phyloP scores from a whole-genome alignment of 2,888 invertebrate genomes.

The Seira musarum region DNA sequence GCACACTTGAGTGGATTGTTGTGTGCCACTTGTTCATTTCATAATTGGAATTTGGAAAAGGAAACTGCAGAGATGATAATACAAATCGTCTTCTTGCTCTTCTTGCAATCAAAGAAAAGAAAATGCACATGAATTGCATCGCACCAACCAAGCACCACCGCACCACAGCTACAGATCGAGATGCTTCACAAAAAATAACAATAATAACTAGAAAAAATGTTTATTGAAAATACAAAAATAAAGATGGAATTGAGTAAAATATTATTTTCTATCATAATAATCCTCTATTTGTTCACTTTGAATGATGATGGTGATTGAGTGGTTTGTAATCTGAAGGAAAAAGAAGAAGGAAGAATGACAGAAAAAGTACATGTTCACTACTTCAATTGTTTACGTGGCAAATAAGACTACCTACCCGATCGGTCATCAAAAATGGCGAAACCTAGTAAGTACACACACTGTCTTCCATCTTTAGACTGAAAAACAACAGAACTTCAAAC shows the following conservation, averaged over 20 bases:
- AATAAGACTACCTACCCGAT: too few species aligned
- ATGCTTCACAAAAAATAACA: neutral
- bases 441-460: too few species aligned
- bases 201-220: neutral
- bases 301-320: neutral
- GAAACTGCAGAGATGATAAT: neutral
- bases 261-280: neutral
- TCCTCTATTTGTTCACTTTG: neutral
- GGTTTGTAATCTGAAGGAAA: neutral
- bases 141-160: too few species aligned
- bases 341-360: neutral
- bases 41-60: conserved; percentile 43
- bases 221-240: neutral
- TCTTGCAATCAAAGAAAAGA: neutral
- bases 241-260: neutral
- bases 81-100: neutral
- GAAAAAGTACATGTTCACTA: too few species aligned
- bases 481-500: conserved; percentile 7
- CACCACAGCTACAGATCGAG: too few species aligned
- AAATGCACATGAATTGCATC: too few species aligned
- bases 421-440: too few species aligned
- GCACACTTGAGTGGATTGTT: conserved; percentile 45
- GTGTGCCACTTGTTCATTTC: conserved; percentile 53
- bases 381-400: too few species aligned
- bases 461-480: too few species aligned